A percentile compares a stretch with the other conserved stretches of the same genome.
Evolutionary conservation across 2,797 vertebrate genomes (phyloP).

Genomic region (Sebastes nivosus): DNA sequence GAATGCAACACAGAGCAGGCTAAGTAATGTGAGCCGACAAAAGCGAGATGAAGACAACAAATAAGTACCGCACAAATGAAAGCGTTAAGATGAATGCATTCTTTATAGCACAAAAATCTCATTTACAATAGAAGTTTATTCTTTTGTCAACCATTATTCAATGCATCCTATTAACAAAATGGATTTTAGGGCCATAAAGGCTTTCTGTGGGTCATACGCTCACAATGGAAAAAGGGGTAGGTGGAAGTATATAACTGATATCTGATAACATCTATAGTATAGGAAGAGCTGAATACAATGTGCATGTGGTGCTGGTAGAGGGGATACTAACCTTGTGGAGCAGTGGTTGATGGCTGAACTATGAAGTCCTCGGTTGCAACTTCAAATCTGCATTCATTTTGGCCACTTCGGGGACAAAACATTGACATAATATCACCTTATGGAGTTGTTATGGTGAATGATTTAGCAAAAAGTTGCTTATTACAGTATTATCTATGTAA

Average conservation of each 20-base stretch:
- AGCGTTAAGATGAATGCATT: background rate
- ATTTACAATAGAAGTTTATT: background rate
- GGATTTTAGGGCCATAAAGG: background rate
- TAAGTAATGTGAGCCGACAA: background rate
- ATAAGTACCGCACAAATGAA: background rate
- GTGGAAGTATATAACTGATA: background rate
- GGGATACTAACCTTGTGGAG: background rate
- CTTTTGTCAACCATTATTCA: slow-evolving; percentile 3
- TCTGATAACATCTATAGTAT: background rate
- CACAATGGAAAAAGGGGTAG: background rate
- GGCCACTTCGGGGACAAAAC: background rate
- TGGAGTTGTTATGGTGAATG: background rate
- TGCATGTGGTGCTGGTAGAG: background rate
- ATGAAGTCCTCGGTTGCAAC: background rate
- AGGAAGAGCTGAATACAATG: background rate
- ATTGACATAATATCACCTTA: too few species aligned
- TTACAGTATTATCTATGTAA: background rate
- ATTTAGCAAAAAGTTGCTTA: background rate
- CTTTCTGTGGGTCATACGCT: background rate
- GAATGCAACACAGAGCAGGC: background rate
- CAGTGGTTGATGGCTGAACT: background rate
- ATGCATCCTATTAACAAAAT: background rate
- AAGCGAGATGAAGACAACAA: slow-evolving; percentile 1
- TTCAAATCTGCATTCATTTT: background rate
- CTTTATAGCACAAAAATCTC: background rate